A percentile compares a stretch with the other conserved stretches of the same genome.
phyloP scores from a whole-genome alignment of 1,140 invertebrate genomes.

The Homalodisca vitripennis region DNA sequence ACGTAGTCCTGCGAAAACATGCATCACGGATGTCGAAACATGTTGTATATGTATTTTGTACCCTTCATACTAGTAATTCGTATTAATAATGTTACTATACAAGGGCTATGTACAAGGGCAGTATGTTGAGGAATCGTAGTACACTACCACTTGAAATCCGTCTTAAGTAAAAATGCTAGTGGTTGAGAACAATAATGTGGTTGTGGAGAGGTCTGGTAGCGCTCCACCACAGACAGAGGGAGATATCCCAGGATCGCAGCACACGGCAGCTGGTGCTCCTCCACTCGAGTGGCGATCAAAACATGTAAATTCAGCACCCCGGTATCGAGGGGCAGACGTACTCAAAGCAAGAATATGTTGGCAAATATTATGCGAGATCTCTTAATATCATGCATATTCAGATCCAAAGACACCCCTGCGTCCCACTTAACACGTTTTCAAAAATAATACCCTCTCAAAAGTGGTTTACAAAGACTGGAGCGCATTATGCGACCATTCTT shows the following conservation, averaged over 20 bases:
- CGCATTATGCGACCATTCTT: too few species aligned
- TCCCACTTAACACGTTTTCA: constrained; percentile 24
- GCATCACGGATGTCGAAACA: too few species aligned
- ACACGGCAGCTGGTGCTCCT: background rate
- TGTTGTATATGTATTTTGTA: too few species aligned
- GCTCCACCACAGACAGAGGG: background rate
- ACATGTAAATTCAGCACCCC: constrained; percentile 8
- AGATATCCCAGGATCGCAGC: background rate
- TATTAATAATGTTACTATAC: too few species aligned
- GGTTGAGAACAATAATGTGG: too few species aligned
- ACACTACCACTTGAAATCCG: too few species aligned
- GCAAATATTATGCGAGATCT: constrained; percentile 21
- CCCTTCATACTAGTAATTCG: too few species aligned
- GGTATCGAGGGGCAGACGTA: background rate
- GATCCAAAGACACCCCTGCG: background rate
- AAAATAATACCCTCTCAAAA: constrained; percentile 13
- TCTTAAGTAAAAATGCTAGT: too few species aligned
- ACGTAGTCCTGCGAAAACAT: too few species aligned
- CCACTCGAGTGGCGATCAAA: background rate
- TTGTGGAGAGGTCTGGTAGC: background rate
- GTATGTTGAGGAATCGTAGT: too few species aligned
- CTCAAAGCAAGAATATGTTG: constrained; percentile 6
- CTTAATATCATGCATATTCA: constrained; percentile 12
- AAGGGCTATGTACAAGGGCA: too few species aligned
- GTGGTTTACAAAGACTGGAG: background rate